Base-by-base conservation (phyloP, 2,888 invertebrate genomes). In the Orthonevra nobilis region DNA sequence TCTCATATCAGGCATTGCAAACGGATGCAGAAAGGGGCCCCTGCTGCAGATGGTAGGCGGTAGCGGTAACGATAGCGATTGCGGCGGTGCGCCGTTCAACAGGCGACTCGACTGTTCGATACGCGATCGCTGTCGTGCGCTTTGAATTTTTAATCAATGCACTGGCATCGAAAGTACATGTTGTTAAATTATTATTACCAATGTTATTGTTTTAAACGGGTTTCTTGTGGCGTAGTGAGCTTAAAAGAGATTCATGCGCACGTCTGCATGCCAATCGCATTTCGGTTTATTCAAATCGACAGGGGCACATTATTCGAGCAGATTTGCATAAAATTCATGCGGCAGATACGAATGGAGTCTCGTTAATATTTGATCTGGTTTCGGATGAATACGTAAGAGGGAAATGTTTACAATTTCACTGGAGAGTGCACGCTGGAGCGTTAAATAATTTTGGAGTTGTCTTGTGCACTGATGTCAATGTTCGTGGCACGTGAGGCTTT, bases 121-220 rank as follows among this genome's bases (percentile, higher is more conserved):
- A 68, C 38, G 26, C 42, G 48, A 10, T 28, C 44, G 50, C 36
- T 63, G 70, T 63, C 75, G 75, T 70, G 75, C 69, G 70, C 48
- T 70, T 75, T 70, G 70, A 75, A 75, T 75, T 54, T 70, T 70
- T 70, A 63, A 70, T 70, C 75, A 70, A 48, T 17, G 15, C 40
- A 23, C 70, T 75, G 36, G 50, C 54, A 69, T 75, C 70, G 75
- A 63, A 54, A 54, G 46, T 77, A 66, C 72, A 77, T 54, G 64
- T 54, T 77, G 72, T 77, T 77, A 72, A 72, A 66, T 77, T 77
- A 72, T 72, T 77, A 77, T 77, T 77, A 72, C 77, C 72, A 48
- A 64, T 77, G 77, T 77, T 77, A 77, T 77, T 77, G 77, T 77
- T 77, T 70, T 60, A 52, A 72, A 72, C 72, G 38, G 64, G 72